Conservation (phyloP, 1,140 invertebrate species). For the Nephila pilipes region DNA sequence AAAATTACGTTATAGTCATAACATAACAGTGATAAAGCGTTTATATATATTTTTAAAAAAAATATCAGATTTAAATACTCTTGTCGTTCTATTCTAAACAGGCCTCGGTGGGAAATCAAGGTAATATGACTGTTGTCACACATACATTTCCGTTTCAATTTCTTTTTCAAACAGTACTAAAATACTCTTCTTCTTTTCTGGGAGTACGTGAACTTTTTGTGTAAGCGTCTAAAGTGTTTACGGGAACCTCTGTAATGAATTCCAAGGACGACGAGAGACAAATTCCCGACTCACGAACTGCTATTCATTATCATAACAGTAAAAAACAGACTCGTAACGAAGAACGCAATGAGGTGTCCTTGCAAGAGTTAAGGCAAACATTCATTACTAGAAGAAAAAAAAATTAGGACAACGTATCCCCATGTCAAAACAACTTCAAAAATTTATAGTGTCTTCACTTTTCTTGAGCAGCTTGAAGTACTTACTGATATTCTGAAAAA, state of each 20-base stretch:
- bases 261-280: slow-evolving; percentile 31
- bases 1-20: neutral
- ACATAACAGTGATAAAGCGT: neutral
- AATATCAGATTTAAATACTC: neutral
- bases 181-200: neutral
- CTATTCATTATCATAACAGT: slow-evolving; percentile 59
- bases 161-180: neutral
- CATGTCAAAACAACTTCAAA: slow-evolving; percentile 6
- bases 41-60: neutral
- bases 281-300: slow-evolving; percentile 1
- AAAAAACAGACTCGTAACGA: neutral
- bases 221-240: neutral
- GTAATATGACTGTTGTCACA: neutral
- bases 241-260: slow-evolving; percentile 29
- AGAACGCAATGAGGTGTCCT: slow-evolving; percentile 59
- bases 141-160: neutral
- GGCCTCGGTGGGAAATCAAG: neutral
- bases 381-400: slow-evolving; percentile 23
- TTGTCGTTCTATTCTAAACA: neutral
- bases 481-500: neutral
- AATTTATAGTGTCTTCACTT: slow-evolving; percentile 14
- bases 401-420: slow-evolving; percentile 42
- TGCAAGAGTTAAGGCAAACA: slow-evolving; percentile 10
- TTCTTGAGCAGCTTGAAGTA: neutral
- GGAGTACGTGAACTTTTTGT: slow-evolving; percentile 12